Conservation (phyloP, 1,140 invertebrate genomes). For the Drosophila rufa region DNA sequence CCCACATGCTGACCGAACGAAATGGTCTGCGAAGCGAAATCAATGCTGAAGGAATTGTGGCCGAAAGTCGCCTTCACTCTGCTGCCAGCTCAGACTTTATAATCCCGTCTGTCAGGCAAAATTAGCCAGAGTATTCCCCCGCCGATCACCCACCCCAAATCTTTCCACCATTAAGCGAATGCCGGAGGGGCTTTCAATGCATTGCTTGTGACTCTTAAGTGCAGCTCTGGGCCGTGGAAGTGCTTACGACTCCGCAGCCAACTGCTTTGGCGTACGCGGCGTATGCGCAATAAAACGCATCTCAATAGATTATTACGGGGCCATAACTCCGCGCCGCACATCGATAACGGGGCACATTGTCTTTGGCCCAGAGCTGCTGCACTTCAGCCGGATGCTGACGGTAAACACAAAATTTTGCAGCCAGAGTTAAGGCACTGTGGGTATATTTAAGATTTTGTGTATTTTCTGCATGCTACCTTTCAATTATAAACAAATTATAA, state of each 20-base stretch:
- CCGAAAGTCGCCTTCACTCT: constrained; percentile 14
- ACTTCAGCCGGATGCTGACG: constrained; percentile 58
- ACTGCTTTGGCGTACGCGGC: constrained; percentile 40
- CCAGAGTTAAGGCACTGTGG: constrained; percentile 37
- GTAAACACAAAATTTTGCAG: constrained; percentile 71
- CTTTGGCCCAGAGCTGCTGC: constrained; percentile 45
- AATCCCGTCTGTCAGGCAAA: constrained; percentile 61
- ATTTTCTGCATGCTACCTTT: no score
- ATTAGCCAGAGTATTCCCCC: constrained; percentile 60
- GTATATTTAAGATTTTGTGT: no score
- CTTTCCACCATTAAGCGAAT: constrained; percentile 27
- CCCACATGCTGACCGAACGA: constrained; percentile 42
- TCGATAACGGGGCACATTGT: constrained; percentile 59
- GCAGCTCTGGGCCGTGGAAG: constrained; percentile 50
- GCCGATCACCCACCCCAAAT: background rate
- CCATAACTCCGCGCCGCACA: constrained; percentile 62
- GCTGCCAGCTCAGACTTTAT: constrained; percentile 42
- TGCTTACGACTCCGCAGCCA: constrained; percentile 6
- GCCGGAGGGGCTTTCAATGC: constrained; percentile 61
- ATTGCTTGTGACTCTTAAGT: constrained; percentile 63
- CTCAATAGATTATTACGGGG: constrained; percentile 77
- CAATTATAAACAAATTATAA: no score
- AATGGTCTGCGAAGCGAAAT: constrained; percentile 52
- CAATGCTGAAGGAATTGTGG: constrained; percentile 39
- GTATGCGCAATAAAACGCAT: constrained; percentile 76